Evolutionary conservation across 2,113 vertebrate genomes (phyloP).

Genomic region (Andinoacara biseriatus): DNA sequence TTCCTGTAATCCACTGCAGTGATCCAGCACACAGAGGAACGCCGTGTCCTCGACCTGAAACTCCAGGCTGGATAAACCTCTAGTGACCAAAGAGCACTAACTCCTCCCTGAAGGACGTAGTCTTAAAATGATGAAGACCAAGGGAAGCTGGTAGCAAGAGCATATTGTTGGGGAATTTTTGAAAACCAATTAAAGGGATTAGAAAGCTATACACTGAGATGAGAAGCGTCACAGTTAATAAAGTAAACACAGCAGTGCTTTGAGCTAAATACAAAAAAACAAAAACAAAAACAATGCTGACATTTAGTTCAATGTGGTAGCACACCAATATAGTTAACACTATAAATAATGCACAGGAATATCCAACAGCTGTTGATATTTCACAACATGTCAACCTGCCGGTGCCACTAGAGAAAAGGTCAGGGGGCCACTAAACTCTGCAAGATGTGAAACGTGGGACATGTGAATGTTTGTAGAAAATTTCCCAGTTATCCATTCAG

Average conservation of each 20-base stretch:
- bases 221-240: constrained; percentile 1
- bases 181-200: not conserved
- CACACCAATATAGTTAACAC: not conserved
- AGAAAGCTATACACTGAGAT: not conserved
- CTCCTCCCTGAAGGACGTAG: constrained; percentile 3
- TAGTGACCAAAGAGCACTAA: constrained; percentile 18
- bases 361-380: not conserved
- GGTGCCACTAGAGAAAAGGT: no score
- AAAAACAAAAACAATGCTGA: not conserved
- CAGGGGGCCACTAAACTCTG: not conserved
- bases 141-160: not conserved
- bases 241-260: not conserved
- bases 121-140: constrained; percentile 22
- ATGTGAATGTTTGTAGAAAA: not conserved
- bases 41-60: constrained; percentile 21
- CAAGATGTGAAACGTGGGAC: not conserved
- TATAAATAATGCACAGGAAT: not conserved
- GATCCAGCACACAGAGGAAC: constrained; percentile 39
- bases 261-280: not conserved
- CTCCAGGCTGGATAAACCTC: constrained; percentile 37
- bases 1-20: constrained; percentile 25
- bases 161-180: not conserved
- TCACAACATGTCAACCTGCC: not conserved
- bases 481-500: no score
- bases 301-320: not conserved